phyloP scores from a whole-genome alignment of 1,140 invertebrate species.

The Drosophila rufa region DNA sequence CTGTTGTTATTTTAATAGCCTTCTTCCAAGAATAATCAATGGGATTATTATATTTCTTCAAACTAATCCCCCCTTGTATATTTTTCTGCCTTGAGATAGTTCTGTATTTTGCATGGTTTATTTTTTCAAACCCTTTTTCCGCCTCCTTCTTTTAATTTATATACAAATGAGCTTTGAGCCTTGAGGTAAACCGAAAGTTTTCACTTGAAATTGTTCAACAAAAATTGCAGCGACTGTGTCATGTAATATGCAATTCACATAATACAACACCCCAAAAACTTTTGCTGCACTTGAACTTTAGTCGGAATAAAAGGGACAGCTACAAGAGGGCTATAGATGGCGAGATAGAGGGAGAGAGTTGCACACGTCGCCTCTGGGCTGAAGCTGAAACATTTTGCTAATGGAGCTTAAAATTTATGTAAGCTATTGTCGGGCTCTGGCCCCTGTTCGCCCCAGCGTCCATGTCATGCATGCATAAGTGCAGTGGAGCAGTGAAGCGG shows the following conservation, averaged over 20 bases:
- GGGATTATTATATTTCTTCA: no score
- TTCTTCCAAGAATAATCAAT: no score
- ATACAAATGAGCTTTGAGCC: slow-evolving; percentile 70
- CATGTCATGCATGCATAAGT: slow-evolving; percentile 80
- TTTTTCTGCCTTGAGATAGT: not conserved
- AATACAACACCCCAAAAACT: slow-evolving; percentile 66
- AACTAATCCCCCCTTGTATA: not conserved
- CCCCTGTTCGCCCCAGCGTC: slow-evolving; percentile 5
- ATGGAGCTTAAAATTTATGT: slow-evolving; percentile 84
- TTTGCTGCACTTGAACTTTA: slow-evolving; percentile 79
- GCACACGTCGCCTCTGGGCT: slow-evolving; percentile 69
- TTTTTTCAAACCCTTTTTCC: not conserved
- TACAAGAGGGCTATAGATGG: not conserved
- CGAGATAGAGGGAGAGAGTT: not conserved
- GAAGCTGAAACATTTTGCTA: slow-evolving; percentile 76
- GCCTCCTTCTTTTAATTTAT: slow-evolving; percentile 62
- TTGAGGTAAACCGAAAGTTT: slow-evolving; percentile 67
- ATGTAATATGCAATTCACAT: slow-evolving; percentile 78
- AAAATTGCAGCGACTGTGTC: slow-evolving; percentile 55
- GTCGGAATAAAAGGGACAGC: slow-evolving; percentile 5
- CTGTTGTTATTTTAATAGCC: no score
- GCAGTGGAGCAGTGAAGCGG: slow-evolving; percentile 32
- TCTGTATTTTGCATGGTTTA: not conserved
- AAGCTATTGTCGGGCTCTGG: slow-evolving; percentile 70
- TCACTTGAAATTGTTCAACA: slow-evolving; percentile 65